A percentile compares a stretch with the other conserved stretches of the same genome.
phyloP scores from a whole-genome alignment of 2,888 invertebrate species.

The Cactoblastis cactorum region DNA sequence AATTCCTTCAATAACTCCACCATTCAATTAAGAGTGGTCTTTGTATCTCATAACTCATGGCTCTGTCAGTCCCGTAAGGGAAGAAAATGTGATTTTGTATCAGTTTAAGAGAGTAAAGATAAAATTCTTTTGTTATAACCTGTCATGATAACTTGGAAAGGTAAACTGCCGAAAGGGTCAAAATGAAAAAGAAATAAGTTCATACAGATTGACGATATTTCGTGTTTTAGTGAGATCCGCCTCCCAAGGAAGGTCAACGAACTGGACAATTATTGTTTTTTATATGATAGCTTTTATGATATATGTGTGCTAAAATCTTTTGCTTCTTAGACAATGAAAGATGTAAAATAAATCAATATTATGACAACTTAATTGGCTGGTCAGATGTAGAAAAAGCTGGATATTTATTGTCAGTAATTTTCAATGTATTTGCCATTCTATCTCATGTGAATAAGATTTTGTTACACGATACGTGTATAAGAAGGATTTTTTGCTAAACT shows the following conservation, averaged over 20 bases:
- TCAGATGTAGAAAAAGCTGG: neutral
- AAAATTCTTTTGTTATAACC: neutral
- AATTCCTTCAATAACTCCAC: too few relatives aligned
- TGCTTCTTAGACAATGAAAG: neutral
- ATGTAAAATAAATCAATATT: conserved; percentile 3
- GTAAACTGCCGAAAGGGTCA: conserved; percentile 32
- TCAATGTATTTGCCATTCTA: neutral
- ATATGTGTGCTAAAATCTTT: neutral
- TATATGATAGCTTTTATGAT: conserved; percentile 1
- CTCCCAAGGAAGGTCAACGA: conserved; percentile 37
- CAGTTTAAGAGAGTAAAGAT: neutral
- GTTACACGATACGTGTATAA: too few relatives aligned
- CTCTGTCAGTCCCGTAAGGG: too few relatives aligned
- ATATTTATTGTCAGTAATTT: neutral
- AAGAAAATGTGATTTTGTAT: too few relatives aligned
- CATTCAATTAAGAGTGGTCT: too few relatives aligned
- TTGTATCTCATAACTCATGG: too few relatives aligned
- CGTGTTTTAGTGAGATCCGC: conserved; percentile 35
- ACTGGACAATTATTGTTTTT: conserved; percentile 23
- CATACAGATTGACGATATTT: conserved; percentile 21
- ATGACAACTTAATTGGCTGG: neutral
- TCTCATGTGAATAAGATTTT: neutral
- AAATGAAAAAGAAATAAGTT: conserved; percentile 31
- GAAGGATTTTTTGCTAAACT: too few relatives aligned
- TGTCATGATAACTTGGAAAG: conserved; percentile 8